Base-by-base conservation (phyloP, 1,140 invertebrate species). In the Drosophila suzukii region DNA sequence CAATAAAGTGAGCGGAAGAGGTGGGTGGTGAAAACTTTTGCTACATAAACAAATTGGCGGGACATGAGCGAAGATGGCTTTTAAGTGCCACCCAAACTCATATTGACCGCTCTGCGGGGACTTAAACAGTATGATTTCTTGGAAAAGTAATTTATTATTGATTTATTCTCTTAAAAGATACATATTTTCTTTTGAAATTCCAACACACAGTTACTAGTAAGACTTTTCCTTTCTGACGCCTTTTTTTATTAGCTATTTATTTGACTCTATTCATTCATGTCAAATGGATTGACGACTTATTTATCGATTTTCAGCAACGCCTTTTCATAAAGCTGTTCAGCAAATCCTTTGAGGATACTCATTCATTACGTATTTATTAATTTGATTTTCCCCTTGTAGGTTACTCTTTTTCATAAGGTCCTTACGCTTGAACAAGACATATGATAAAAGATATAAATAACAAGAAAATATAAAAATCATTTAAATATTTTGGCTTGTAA, bases 321-420 rank as follows among this genome's bases (percentile, higher is more conserved):
- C 17, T 38, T 56, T 17, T 20, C 38, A 65, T 30, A 38, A 27
- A 7, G 8, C 36, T 17, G 20, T 47, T 47, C 7, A 0, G 7
- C 11, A 7, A n/a, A 13, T 56, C 27, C 44, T 39, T 50, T 11
- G 36, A 41, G 66, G 3, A 27, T 34, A 46, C 55, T 58, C 51
- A 65, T 65, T 65, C 67, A 78, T 78, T 62, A 75, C 44, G 54
- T 71, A 79, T 84, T 65, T 77, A 84, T 84, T 80, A 84, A 84
- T 84, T 77, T 84, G 66, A 79, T 79, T 50, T 59, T 72, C 63
- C n/a, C 20, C 15, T 20, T 44, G 38, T 4, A 13, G 53, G 4
- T 32, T 36, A 27, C 12, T 43, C 32, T 32, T 10, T 34, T 32
- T 10, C 24, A 20, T 20, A 20, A 6, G 27, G 15, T 20, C 8